Evolutionary conservation across 2,888 invertebrate genomes (phyloP).

Genomic region (Morpho achilles): DNA sequence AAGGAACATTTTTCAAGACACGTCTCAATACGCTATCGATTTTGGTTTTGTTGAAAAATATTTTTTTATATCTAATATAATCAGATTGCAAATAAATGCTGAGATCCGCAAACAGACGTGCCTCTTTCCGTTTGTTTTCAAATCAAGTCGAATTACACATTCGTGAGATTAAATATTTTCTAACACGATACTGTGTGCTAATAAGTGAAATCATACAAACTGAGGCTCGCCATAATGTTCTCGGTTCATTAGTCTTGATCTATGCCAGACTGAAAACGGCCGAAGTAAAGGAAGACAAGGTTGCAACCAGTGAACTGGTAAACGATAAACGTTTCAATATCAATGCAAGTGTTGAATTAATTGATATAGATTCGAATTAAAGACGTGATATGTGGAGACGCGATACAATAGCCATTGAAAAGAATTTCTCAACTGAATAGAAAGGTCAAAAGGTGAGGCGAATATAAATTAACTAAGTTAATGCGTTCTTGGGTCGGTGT

Average conservation of each 20-base stretch:
- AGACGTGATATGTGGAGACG: slow-evolving; percentile 22
- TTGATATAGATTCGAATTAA: slow-evolving; percentile 23
- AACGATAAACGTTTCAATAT: slow-evolving; percentile 53
- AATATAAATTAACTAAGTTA: slow-evolving; percentile 57
- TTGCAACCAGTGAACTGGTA: slow-evolving; percentile 57
- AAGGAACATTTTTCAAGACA: not conserved
- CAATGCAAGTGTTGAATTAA: slow-evolving; percentile 34
- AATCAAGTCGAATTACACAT: slow-evolving; percentile 48
- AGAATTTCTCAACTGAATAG: slow-evolving; percentile 53
- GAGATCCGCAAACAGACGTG: slow-evolving; percentile 28
- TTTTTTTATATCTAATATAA: not conserved
- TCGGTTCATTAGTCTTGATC: slow-evolving; percentile 58
- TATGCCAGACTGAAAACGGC: slow-evolving; percentile 56
- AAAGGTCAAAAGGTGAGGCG: slow-evolving; percentile 66
- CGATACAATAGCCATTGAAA: slow-evolving; percentile 45
- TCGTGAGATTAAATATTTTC: slow-evolving; percentile 49
- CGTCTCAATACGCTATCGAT: not conserved
- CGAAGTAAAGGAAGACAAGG: slow-evolving; percentile 61
- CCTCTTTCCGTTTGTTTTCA: slow-evolving; percentile 29
- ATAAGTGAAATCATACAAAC: slow-evolving; percentile 64
- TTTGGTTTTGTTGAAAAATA: slow-evolving; percentile 1
- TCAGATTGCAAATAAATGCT: slow-evolving; percentile 20
- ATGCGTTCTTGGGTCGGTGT: slow-evolving; percentile 47
- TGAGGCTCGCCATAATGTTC: slow-evolving; percentile 49
- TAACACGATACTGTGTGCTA: slow-evolving; percentile 43